Base-by-base conservation (phyloP, 1,140 invertebrate species). In the Philotrypesis tridentata region DNA sequence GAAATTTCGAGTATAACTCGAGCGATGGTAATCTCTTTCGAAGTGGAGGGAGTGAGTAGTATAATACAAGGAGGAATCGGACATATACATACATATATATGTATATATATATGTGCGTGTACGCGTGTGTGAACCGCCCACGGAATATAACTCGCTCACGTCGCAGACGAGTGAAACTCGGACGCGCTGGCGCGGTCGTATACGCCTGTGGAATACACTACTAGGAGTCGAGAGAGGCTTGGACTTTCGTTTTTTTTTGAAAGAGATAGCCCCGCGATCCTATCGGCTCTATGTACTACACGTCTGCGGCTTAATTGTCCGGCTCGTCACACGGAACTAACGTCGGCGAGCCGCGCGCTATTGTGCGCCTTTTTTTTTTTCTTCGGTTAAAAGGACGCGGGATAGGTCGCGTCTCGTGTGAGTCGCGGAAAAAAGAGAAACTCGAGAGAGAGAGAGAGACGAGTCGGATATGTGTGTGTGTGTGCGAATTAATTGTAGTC, bases 171-270 rank as follows among this genome's bases (percentile, higher is more conserved):
- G 88, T 89, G 88, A 89, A 89, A 89, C 88, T 89, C 85, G 37
- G 77, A 55, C 48, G 21, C 7, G n/a, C 48, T 14, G 17, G n/a
- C 48, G 4, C 21, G 17, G 8, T 11, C 37, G 8, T 25, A 85
- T 83, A 89, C 88, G 87, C 86, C 87, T 43, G 68, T 84, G 84
- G 88, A 87, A 89, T 89, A 89, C 87, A 80, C 84, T 84, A 80
- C 84, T 84, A 89, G 83, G 83, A 89, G 48, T 12, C 12, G 40
- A 86, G n/a, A n/a, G n/a, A n/a, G 63, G 72, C 75, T 29, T 74
- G 82, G 81, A 88, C 85, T 89, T 89, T 88, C 87, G 86, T 89
- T 89, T 89, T 89, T 89, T 84, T 70, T 25, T n/a, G n/a, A n/a
- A n/a, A 29, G 21, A 67, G 25, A 27, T 6, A 27, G 25, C 63